These are phyloP conservation scores for Euleptes europaea DNA, from an alignment of 2,113 vertebrate genomes.

Conservation along the genomic window DNA sequence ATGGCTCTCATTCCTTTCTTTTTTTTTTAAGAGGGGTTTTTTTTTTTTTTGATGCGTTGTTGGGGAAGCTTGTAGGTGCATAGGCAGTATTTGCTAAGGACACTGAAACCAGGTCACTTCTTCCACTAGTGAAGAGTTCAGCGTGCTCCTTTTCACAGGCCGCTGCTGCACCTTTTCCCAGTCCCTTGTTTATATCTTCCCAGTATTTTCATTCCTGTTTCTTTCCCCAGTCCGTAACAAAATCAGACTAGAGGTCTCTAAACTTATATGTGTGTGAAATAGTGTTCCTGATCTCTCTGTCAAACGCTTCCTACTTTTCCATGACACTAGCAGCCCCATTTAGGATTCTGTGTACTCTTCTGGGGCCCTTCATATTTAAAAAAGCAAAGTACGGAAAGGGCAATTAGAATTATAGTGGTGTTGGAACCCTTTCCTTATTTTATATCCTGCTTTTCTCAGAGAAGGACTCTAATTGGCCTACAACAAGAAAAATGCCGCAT, in stretches of 20 bases:
- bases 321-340: background rate
- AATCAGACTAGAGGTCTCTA: background rate
- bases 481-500: too few relatives aligned
- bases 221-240: background rate
- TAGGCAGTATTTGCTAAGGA: background rate
- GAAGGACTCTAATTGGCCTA: too few relatives aligned
- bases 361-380: background rate
- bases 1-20: background rate
- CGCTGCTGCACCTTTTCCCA: background rate
- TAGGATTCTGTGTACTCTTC: background rate
- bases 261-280: background rate
- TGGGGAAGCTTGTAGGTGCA: background rate
- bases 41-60: background rate
- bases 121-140: background rate
- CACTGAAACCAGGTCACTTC: background rate
- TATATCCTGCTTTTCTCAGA: too few relatives aligned
- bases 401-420: too few relatives aligned
- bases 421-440: too few relatives aligned
- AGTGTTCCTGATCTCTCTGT: background rate
- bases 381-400: too few relatives aligned
- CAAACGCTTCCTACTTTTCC: background rate
- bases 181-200: background rate
- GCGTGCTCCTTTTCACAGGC: background rate
- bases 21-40: background rate
- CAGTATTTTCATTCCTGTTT: background rate